Evolutionary conservation across 2,888 invertebrate species (phyloP), one percentile per base, ranked within the genome.

Genomic region (Coenonympha glycerion): DNA sequence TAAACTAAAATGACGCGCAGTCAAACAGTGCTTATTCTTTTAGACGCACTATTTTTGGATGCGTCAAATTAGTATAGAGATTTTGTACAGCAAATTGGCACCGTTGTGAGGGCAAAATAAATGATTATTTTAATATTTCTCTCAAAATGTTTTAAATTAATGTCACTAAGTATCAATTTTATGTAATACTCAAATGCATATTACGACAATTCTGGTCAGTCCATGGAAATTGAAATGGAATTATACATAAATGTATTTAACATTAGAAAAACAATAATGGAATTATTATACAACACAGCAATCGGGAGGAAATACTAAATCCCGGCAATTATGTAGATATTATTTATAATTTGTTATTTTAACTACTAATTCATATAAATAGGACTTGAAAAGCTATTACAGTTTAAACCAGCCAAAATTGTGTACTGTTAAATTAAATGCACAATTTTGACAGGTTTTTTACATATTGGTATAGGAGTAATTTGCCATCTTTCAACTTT

Each of bases 341-440:
- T 52, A 33, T 45, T 52, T 16, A 48, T 45, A 54, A 56, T 56
- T 57, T 55, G 53, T 51, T 54, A 47, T 44, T 47, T 44, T 51
- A 53, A 46, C 46, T 44, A 52, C 49, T 54, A 49, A 49, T 49
- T 44, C 16, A 52, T 42, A 50, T 45, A 53, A 51, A 57, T 53
- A 49, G 34, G 46, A 48, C 50, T 41, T 46, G 41, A 55, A 48
- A 19, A 37, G 24, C 39, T 28, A 19, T 15, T 3, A 22, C 21
- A 47, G 16, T 31, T 1, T 13, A 19, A 30, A 30, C 8, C 19
- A 30, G 42, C 42, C 42, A 31, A 42, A 42, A 13, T 31, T 30
- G 30, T 24, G 16, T n/a, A 24, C 6, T 11, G 18, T 41, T n/a
- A 3, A 6, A 8, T 18, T 3, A 15, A 24, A 41, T 24, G 13